Evolutionary conservation across 35 echinoderm and acorn worm genomes (phyloP).

Genomic region (Apostichopus californicus): DNA sequence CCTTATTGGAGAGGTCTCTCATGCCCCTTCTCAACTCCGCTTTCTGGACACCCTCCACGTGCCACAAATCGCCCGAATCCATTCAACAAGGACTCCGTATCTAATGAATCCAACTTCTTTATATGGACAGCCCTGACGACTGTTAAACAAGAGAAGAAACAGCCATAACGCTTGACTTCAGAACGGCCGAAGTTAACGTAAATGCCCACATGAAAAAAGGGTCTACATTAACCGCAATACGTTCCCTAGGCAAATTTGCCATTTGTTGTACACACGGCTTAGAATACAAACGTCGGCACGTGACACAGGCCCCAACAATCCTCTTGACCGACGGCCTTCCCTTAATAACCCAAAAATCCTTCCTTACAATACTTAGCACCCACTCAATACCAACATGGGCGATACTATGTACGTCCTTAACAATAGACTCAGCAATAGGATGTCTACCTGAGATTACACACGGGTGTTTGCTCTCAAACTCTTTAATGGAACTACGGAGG

Average conservation of each 20-base stretch:
- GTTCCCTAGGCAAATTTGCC: no score
- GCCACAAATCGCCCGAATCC: no score
- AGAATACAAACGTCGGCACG: background rate
- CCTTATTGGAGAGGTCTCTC: no score
- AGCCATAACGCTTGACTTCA: no score
- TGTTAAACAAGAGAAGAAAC: no score
- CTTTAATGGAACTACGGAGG: background rate
- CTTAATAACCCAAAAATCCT: constrained; percentile 10
- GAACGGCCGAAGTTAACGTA: no score
- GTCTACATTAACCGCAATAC: background rate
- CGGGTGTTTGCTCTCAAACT: background rate
- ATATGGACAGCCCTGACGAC: no score
- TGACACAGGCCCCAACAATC: background rate
- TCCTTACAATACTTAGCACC: background rate
- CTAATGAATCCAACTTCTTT: no score
- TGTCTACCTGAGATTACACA: background rate
- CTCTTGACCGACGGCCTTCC: constrained; percentile 8
- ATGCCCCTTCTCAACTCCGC: no score
- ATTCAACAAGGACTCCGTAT: no score
- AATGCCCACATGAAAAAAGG: no score
- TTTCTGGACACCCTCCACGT: no score
- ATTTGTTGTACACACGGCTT: constrained; percentile 13
- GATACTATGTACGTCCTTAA: background rate
- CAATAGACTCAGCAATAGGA: background rate
- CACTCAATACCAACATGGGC: background rate